Base-by-base conservation (phyloP, 2,888 invertebrate genomes). In the Mesorhabditis sp. region DNA sequence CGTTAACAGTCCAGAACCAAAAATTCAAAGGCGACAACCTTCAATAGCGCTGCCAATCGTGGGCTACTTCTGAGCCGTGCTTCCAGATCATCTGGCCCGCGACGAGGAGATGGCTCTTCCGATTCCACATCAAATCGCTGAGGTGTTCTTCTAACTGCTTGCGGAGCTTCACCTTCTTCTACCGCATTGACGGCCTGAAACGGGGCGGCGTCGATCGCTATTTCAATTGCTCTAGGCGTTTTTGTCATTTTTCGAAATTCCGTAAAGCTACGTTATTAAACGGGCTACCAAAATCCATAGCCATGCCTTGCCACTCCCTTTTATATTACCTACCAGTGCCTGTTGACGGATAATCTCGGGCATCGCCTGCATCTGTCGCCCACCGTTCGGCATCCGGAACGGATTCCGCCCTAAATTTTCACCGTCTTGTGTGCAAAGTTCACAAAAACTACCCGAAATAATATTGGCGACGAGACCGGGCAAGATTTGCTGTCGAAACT, bases 381-480 rank as follows among this genome's bases (percentile, higher is more conserved):
- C n/a, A 13, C 58, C 58, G n/a, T 50, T 50, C n/a, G 58, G 58
- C 58, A 50, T 50, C n/a, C 58, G 76, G 72, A 80, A 80, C 3
- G 79, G 78, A 65, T 81, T 79, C 65, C 70, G 63, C n/a, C 58
- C 58, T 50, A n/a, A 50, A 50, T 50, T 13, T 50, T n/a, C 7
- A 10, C n/a, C 58, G 7, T 50, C 7, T 50, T 50, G 10, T 50
- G n/a, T 13, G 7, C 7, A n/a, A 50, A 13, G 7, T 2, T n/a
- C 7, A 13, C 58, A 13, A 13, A 13, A 50, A 1, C 7, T 13
- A 10, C 80, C 80, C 5, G 80, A 77, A 4, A 82, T 81, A 72
- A 82, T 76, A 63, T 81, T 82, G 4, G 80, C 81, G 44, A 82
- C 82, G 4, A 82, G 69, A 4, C 82, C 82, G 1, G 82, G 82